Evolutionary conservation across 2,888 invertebrate species (phyloP).

Genomic region (Pristionchus arcanus): DNA sequence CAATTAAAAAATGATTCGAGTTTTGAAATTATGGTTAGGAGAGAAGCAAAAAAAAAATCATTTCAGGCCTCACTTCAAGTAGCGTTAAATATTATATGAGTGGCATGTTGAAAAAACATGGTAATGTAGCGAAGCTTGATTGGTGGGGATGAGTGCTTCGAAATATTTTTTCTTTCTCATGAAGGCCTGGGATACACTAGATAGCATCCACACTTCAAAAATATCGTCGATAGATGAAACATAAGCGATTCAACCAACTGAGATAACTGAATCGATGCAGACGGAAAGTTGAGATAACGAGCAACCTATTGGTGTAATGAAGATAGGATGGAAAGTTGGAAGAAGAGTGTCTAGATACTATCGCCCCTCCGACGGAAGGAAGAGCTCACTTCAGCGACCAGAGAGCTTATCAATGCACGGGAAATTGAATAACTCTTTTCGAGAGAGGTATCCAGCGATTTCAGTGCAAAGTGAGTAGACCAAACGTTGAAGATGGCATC

Average conservation of each 20-base stretch:
- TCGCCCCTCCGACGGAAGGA: neutral
- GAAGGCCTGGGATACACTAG: too few relatives aligned
- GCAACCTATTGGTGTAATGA: conserved; percentile 14
- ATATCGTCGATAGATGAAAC: neutral
- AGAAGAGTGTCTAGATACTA: neutral
- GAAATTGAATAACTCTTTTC: neutral
- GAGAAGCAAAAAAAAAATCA: too few relatives aligned
- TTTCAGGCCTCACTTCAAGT: too few relatives aligned
- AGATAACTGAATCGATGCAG: neutral
- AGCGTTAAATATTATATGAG: too few relatives aligned
- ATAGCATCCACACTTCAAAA: too few relatives aligned
- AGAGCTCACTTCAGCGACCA: neutral
- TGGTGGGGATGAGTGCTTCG: too few relatives aligned
- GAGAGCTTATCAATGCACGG: neutral
- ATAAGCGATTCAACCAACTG: neutral
- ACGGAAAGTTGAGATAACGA: neutral
- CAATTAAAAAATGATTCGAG: neutral
- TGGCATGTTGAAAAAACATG: too few relatives aligned
- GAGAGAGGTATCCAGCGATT: neutral
- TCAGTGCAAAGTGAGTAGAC: neutral
- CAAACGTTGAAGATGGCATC: neutral
- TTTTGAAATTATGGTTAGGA: too few relatives aligned
- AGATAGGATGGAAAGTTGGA: conserved; percentile 7
- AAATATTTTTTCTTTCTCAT: too few relatives aligned
- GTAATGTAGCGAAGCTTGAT: too few relatives aligned